A percentile compares a stretch with the other conserved stretches of the same genome.
These are phyloP conservation scores for Megalops atlanticus DNA, from an alignment of 2,113 vertebrate species.

Conservation along the genomic window DNA sequence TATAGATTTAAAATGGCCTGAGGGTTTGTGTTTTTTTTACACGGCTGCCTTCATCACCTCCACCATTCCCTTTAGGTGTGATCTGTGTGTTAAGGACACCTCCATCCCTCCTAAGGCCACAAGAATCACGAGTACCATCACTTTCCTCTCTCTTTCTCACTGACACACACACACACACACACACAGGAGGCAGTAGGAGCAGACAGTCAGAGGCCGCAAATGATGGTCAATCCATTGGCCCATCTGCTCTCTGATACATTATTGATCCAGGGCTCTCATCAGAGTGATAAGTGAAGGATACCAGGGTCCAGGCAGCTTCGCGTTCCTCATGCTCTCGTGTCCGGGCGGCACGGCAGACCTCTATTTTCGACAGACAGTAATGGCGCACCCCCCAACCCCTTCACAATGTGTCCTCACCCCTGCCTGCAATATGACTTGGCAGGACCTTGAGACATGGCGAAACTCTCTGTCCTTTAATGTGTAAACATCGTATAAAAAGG, in stretches of 20 bases:
- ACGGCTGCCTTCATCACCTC: background rate
- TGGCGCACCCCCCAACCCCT: background rate
- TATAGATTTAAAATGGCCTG: no score
- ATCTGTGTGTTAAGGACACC: background rate
- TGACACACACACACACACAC: background rate
- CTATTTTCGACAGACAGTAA: background rate
- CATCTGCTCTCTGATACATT: conserved; percentile 65
- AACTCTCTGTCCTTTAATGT: background rate
- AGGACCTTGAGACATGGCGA: background rate
- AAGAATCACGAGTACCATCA: background rate
- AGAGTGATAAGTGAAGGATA: conserved; percentile 51
- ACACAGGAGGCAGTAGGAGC: conserved; percentile 30
- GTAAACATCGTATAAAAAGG: background rate
- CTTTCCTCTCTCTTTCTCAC: conserved; percentile 34
- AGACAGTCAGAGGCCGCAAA: conserved; percentile 53
- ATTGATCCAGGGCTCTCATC: conserved; percentile 60
- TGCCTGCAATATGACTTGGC: background rate
- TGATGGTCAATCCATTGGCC: conserved; percentile 57
- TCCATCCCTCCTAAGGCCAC: background rate
- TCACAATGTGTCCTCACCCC: no score
- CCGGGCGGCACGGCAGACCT: background rate
- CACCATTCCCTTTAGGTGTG: no score
- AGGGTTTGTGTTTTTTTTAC: background rate
- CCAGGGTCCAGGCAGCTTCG: background rate
- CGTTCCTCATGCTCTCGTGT: background rate